Base-by-base conservation (phyloP, 2,888 invertebrate genomes). In the Sinhomidia bicolor region DNA sequence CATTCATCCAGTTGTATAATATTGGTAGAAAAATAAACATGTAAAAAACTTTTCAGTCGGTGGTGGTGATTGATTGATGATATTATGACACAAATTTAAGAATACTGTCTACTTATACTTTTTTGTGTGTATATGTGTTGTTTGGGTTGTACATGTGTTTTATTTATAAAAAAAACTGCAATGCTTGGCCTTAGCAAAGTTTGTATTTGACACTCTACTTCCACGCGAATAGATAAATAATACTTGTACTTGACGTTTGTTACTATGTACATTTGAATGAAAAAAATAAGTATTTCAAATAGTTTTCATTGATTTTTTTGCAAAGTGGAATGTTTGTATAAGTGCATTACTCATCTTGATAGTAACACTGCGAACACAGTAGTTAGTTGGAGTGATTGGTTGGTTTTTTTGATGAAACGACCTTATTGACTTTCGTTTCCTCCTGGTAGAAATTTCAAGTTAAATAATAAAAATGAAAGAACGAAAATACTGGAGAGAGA, bases 321-420 rank as follows among this genome's bases (percentile, higher is more conserved):
- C 17, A 12, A 41, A n/a, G 17, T n/a, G 20, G 29, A 10, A 17
- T 54, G 14, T 76, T 10, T 57, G 79, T 41, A 32, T n/a, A 57
- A 79, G 57, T 36, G 32, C 76, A 60, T 79, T 36, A 54, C 29
- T 51, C 29, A 54, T 71, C 36, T 84, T 87, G 91, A 91, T 92
- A 91, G 89, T 92, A 91, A 92, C 91, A 91, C 92, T 92, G 92
- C 91, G 91, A 91, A 92, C 86, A 90, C 88, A 54, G 51, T 54
- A 76, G 76, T 51, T 17, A 20, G 68, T 44, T 71, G 76, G 74
- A 44, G 47, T 76, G 17, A n/a, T 54, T 76, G 76, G 26, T 47
- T 26, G 1, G 32, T n/a, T 32, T 26, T 7, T 3, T 29, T 3
- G 76, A 51, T 26, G 47, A 79, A 57, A 32, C 20, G 78, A 78